Evolutionary conservation across 1,140 invertebrate genomes (phyloP).

Genomic region (Drosophila parabipectinata): DNA sequence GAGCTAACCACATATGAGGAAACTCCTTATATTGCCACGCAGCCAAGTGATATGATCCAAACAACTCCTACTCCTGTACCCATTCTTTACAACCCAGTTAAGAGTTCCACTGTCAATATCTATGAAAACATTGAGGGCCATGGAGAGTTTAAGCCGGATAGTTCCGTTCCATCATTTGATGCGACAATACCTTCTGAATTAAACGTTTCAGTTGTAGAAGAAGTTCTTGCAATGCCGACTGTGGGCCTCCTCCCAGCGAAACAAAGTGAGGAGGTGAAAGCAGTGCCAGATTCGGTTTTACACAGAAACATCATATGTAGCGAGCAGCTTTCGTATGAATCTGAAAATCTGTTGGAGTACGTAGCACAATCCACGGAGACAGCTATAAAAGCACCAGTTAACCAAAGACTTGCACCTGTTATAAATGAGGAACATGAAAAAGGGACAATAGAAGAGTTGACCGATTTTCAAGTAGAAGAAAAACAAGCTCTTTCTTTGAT

Average conservation of each 20-base stretch:
- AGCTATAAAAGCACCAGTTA: conserved; percentile 12
- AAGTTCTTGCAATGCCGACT: conserved; percentile 85
- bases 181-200: conserved; percentile 26
- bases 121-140: conserved; percentile 65
- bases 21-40: conserved; percentile 17
- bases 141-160: conserved; percentile 59
- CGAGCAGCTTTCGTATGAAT: conserved; percentile 71
- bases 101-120: conserved; percentile 51
- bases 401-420: conserved; percentile 29
- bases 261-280: conserved; percentile 18
- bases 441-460: conserved; percentile 33
- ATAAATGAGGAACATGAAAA: conserved; percentile 42
- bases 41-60: neutral
- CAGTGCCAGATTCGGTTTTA: conserved; percentile 21
- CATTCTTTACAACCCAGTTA: conserved; percentile 9
- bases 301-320: conserved; percentile 58
- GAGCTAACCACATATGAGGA: conserved; percentile 44
- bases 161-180: conserved; percentile 13
- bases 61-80: conserved; percentile 17
- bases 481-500: conserved; percentile 36
- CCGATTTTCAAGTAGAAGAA: conserved; percentile 2
- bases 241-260: conserved; percentile 74
- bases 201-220: conserved; percentile 86
- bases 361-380: conserved; percentile 51
- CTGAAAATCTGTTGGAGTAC: conserved; percentile 51